Evolutionary conservation across 2,888 invertebrate genomes (phyloP), one percentile per base, ranked within the genome.

Genomic region (Serrognathus titanus): DNA sequence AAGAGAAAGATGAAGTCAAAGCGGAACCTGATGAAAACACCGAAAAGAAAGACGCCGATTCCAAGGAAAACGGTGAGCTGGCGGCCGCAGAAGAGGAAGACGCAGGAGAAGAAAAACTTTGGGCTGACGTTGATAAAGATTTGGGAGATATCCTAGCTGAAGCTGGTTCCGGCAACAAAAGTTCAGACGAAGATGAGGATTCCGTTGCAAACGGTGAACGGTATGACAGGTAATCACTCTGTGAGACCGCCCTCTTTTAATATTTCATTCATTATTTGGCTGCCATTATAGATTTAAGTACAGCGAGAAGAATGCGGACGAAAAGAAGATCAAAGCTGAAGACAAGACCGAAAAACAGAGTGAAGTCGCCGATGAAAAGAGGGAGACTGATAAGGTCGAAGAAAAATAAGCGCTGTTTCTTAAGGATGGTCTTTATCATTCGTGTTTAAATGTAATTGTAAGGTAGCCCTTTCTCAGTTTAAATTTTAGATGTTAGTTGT

Each of bases 61-160:
- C 37, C n/a, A 58, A 66, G 20, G 72, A 73, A 24, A 65, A 63
- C 8, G 69, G 68, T 3, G 71, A 71, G 48, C 61, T 63, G 35
- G 62, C 50, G 10, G 65, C 66, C 20, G 49, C 39, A 43, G 61
- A 58, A 8, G 80, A 77, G n/a, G 79, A 79, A 24, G 85, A 80
- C 38, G 76, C 79, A 35, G 83, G 78, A 57, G 86, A 87, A 65
- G 89, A 89, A 66, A 88, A 89, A 69, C 70, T 89, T 54, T 90
- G 90, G 90, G 89, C 88, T 24, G 90, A 90, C 73, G 89, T 90
- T 35, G 90, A 90, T 72, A 90, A 90, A 71, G 90, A 90, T 73
- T 81, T 91, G 58, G 89, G 90, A 4, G 90, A 90, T 69, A 79
- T 91, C 52, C 77, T 91, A 37, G 83, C 88, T 10, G 87, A 86